Conservation (phyloP, 2,888 invertebrate genomes). For the Celastrina argiolus region DNA sequence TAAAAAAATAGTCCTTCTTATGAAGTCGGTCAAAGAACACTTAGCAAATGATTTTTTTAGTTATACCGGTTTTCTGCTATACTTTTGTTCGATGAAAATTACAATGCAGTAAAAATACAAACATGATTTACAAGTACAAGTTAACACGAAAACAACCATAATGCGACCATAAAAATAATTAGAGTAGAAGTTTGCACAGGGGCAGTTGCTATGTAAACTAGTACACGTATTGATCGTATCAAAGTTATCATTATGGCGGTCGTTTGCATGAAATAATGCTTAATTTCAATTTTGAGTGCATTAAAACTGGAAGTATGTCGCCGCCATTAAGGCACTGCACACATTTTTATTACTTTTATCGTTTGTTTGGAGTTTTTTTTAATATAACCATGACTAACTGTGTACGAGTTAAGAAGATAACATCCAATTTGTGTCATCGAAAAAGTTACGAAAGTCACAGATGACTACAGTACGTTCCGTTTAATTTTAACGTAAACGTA, state of each 20-base stretch:
- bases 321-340: slow-evolving; percentile 65
- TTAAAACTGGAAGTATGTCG: slow-evolving; percentile 57
- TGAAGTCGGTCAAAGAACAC: not conserved
- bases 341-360: too few species aligned
- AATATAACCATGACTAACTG: too few species aligned
- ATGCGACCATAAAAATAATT: slow-evolving; percentile 24
- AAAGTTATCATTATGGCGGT: slow-evolving; percentile 53
- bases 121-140: not conserved
- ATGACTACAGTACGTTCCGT: too few species aligned
- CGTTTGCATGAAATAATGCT: slow-evolving; percentile 72
- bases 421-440: too few species aligned
- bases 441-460: too few species aligned
- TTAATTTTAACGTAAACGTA: too few species aligned
- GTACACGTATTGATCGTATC: slow-evolving; percentile 55
- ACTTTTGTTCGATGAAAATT: not conserved
- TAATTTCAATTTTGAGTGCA: slow-evolving; percentile 67
- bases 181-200: slow-evolving; percentile 21
- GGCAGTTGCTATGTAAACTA: slow-evolving; percentile 46
- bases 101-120: not conserved
- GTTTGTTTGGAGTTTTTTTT: too few species aligned
- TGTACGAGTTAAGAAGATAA: too few species aligned
- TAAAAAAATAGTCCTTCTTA: too few species aligned
- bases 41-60: not conserved
- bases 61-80: not conserved
- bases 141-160: slow-evolving; percentile 14